phyloP scores from a whole-genome alignment of 1,140 invertebrate species.

The Sipha flava region DNA sequence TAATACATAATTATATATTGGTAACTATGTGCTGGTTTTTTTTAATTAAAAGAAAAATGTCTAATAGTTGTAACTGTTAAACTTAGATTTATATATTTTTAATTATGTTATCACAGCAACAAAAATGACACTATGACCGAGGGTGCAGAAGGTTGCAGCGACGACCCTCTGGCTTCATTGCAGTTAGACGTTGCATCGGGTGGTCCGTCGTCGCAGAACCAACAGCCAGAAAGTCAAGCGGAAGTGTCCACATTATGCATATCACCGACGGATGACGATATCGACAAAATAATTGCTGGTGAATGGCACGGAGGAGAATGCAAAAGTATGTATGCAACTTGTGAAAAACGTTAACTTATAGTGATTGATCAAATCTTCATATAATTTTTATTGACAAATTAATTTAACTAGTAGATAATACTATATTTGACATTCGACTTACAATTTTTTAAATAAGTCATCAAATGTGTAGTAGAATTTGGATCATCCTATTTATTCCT shows the following conservation, averaged over 20 bases:
- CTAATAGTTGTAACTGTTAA: too few relatives aligned
- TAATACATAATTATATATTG: too few relatives aligned
- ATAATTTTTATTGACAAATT: too few relatives aligned
- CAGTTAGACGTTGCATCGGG: constrained; percentile 4
- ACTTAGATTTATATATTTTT: too few relatives aligned
- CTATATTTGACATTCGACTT: too few relatives aligned
- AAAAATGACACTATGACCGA: constrained; percentile 28
- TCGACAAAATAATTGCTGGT: constrained; percentile 4
- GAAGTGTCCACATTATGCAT: constrained; percentile 17
- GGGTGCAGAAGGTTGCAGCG: constrained; percentile 12
- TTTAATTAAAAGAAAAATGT: too few relatives aligned
- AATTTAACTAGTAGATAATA: too few relatives aligned
- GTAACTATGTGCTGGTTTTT: too few relatives aligned
- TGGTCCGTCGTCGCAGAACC: background rate
- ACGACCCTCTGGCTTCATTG: constrained; percentile 12
- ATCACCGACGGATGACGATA: background rate
- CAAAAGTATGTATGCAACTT: background rate
- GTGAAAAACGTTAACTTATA: background rate
- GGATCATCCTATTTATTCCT: too few relatives aligned
- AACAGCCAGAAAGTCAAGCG: background rate
- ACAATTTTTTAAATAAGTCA: too few relatives aligned
- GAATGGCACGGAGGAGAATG: constrained; percentile 17
- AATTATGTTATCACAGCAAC: background rate
- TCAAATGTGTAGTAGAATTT: too few relatives aligned
- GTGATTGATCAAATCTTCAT: too few relatives aligned